These are phyloP conservation scores for Spisula solida DNA, from an alignment of 2,888 invertebrate species.

Conservation along the genomic window DNA sequence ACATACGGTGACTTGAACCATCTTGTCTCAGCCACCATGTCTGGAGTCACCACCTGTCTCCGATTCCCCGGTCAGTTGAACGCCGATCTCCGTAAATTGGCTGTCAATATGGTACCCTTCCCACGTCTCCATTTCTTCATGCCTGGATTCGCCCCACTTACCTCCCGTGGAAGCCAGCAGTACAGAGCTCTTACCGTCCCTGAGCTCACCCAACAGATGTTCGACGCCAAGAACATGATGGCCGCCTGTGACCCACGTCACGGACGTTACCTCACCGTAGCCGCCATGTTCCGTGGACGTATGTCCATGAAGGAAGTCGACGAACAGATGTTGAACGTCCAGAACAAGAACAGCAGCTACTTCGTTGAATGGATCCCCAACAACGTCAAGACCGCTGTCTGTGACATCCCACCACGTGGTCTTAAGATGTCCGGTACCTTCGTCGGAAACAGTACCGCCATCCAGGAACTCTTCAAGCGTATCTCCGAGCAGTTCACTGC, in stretches of 20 bases:
- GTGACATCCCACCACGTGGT: constrained; percentile 90
- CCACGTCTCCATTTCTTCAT: constrained; percentile 87
- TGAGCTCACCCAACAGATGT: constrained; percentile 90
- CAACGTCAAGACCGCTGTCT: constrained; percentile 84
- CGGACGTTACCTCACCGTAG: constrained; percentile 90
- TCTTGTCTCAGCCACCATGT: constrained; percentile 90
- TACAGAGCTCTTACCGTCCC: constrained; percentile 86
- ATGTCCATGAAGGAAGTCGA: constrained; percentile 89
- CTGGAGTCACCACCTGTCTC: constrained; percentile 91
- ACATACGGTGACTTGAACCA: constrained; percentile 96
- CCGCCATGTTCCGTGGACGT: constrained; percentile 86
- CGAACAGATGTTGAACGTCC: constrained; percentile 95
- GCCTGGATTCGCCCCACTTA: constrained; percentile 87
- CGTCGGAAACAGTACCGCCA: constrained; percentile 90
- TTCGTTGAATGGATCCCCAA: constrained; percentile 87
- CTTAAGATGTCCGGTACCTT: constrained; percentile 96
- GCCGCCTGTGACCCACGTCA: constrained; percentile 97
- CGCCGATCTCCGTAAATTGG: constrained; percentile 74
- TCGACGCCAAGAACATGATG: constrained; percentile 99
- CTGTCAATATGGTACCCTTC: constrained; percentile 87
- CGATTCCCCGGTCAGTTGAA: constrained; percentile 77
- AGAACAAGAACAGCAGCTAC: constrained; percentile 86
- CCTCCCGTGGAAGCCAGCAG: constrained; percentile 86
- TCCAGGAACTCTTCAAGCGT: constrained; percentile 85
- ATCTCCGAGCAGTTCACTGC: constrained; percentile 89